These are phyloP conservation scores for Syrista parreyssii DNA, from an alignment of 2,888 invertebrate species.

Conservation along the genomic window DNA sequence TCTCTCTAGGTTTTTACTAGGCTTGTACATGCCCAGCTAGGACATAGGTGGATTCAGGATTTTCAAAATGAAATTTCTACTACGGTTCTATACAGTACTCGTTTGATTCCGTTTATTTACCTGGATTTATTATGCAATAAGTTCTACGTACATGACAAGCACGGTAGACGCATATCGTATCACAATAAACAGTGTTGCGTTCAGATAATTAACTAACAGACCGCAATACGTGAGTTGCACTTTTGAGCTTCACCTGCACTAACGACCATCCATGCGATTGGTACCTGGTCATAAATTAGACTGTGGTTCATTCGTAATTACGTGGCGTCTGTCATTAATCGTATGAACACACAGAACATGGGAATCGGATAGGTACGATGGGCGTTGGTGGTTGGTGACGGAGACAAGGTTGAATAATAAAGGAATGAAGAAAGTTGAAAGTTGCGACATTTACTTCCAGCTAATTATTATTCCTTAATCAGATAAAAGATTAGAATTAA, in stretches of 20 bases:
- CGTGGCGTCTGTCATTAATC: constrained; percentile 16
- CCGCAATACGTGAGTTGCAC: constrained; percentile 32
- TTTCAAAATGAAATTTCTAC: background rate
- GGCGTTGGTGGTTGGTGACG: background rate
- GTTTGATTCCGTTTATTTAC: background rate
- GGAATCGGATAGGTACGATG: background rate
- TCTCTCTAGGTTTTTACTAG: too few species aligned
- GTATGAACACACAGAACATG: background rate
- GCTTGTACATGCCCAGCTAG: too few species aligned
- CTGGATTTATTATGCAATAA: constrained; percentile 24
- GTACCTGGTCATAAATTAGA: constrained; percentile 35
- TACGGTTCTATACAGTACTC: background rate
- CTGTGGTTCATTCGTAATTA: constrained; percentile 38
- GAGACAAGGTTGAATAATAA: background rate
- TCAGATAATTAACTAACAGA: constrained; percentile 47
- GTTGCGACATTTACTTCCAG: background rate
- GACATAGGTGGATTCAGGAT: background rate
- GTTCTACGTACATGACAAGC: background rate
- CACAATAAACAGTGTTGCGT: constrained; percentile 39
- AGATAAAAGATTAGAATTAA: background rate
- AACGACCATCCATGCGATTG: constrained; percentile 18
- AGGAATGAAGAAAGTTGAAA: background rate
- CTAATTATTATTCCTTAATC: background rate
- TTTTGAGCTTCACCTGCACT: constrained; percentile 23
- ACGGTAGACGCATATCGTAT: constrained; percentile 22